Evolutionary conservation across 2,888 invertebrate species (phyloP).

Genomic region (Thumatha senex): DNA sequence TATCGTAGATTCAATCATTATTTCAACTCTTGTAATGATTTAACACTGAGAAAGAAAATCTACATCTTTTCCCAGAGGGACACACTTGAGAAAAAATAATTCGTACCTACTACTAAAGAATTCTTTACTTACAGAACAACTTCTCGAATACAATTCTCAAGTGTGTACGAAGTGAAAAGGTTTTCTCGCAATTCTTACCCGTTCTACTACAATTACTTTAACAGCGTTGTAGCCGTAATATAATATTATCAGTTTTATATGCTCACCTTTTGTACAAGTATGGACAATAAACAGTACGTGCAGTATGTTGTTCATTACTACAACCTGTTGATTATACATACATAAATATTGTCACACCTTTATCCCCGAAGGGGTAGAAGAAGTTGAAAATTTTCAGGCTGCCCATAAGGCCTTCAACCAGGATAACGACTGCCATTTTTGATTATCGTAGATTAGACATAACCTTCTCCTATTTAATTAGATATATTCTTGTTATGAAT

Average conservation of each 20-base stretch:
- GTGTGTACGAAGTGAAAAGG: conserved; percentile 6
- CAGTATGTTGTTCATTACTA: conserved; percentile 23
- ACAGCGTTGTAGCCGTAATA: conserved; percentile 7
- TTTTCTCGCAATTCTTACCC: conserved; percentile 4
- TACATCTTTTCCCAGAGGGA: conserved; percentile 2
- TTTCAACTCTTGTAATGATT: no score
- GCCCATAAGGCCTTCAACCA: no score
- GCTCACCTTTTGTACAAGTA: conserved; percentile 24
- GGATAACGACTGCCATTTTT: no score
- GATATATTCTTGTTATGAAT: no score
- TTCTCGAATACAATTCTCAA: conserved; percentile 7
- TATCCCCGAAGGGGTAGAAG: no score
- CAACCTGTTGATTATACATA: conserved; percentile 51
- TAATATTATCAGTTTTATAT: conserved; percentile 12
- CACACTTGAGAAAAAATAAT: conserved; percentile 3
- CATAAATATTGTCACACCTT: no score
- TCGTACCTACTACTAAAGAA: conserved; percentile 5
- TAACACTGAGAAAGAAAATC: neutral
- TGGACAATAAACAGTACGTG: conserved; percentile 37
- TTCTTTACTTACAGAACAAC: conserved; percentile 2
- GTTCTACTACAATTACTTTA: conserved; percentile 21
- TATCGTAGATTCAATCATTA: no score
- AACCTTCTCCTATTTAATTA: conserved; percentile 35
- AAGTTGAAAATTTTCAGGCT: no score
- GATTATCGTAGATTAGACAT: conserved; percentile 27